Conservation (phyloP, 64 coral and sea anemone genomes). For the Actinia equina region DNA sequence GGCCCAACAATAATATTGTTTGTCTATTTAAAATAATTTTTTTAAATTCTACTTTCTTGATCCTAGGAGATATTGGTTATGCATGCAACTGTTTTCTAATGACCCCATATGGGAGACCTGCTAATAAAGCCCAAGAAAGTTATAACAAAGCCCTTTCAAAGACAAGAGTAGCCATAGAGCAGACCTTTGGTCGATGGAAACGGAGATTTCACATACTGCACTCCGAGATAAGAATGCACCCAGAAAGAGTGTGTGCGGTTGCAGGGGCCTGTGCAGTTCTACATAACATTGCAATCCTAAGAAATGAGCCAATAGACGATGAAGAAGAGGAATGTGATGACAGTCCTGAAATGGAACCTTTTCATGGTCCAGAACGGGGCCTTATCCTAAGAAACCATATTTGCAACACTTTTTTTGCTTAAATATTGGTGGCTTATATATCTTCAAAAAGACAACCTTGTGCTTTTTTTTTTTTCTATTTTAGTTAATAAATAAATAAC, state of each 20-base stretch:
- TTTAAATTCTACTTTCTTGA: background rate
- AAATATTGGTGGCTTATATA: background rate
- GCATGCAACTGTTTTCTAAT: slow-evolving; percentile 25
- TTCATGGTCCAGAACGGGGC: slow-evolving; percentile 17
- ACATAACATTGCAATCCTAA: slow-evolving; percentile 16
- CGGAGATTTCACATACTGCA: slow-evolving; percentile 43
- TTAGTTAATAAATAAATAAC: too few relatives aligned
- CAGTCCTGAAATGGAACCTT: slow-evolving; percentile 23
- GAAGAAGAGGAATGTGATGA: slow-evolving; percentile 33
- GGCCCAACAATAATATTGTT: background rate
- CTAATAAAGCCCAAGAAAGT: background rate
- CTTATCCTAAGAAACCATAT: slow-evolving; percentile 30
- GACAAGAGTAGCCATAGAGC: slow-evolving; percentile 49
- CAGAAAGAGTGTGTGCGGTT: slow-evolving; percentile 27
- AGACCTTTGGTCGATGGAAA: slow-evolving; percentile 51
- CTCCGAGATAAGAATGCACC: slow-evolving; percentile 38
- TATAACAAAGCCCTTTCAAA: slow-evolving; percentile 27
- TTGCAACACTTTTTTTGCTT: slow-evolving; percentile 32
- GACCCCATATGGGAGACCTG: slow-evolving; percentile 35
- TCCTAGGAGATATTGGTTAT: slow-evolving; percentile 51
- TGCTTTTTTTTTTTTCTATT: too few relatives aligned
- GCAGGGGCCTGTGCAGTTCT: slow-evolving; percentile 49
- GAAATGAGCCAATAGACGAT: slow-evolving; percentile 19
- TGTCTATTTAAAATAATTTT: background rate
- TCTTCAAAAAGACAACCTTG: background rate